Percentiles rank a stretch among this genome's conserved stretches.
These are phyloP conservation scores for Brenthis daphne DNA, from an alignment of 2,888 invertebrate genomes.

Conservation along the genomic window DNA sequence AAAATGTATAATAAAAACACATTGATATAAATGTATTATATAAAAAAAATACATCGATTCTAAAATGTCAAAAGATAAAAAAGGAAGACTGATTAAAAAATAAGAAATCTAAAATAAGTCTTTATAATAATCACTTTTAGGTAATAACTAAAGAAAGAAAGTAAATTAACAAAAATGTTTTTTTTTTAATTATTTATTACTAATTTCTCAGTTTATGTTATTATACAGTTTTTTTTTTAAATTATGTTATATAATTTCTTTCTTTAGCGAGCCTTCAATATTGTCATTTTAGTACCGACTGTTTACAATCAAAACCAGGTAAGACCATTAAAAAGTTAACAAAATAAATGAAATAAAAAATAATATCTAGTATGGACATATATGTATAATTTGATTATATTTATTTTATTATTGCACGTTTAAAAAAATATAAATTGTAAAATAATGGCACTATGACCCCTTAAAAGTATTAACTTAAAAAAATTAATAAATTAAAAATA, in stretches of 20 bases:
- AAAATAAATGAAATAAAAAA: background rate
- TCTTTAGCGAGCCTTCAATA: background rate
- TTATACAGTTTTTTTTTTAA: too few relatives aligned
- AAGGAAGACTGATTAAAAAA: background rate
- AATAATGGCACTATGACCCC: background rate
- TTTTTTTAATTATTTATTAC: background rate
- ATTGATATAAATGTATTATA: background rate
- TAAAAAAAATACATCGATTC: background rate
- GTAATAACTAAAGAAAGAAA: background rate
- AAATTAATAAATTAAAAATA: background rate
- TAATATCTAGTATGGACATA: background rate
- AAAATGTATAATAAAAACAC: too few relatives aligned
- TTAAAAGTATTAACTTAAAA: background rate
- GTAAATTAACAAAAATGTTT: background rate
- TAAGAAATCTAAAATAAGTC: background rate
- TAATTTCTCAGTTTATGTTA: background rate
- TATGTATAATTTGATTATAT: constrained; percentile 3
- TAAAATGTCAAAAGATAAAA: constrained; percentile 4
- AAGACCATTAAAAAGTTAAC: background rate
- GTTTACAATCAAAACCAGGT: constrained; percentile 31
- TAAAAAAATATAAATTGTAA: background rate
- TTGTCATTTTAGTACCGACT: constrained; percentile 1
- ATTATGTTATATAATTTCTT: background rate
- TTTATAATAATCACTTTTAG: background rate
- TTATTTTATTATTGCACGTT: constrained; percentile 2